Conservation (phyloP, 2,888 invertebrate species). For the Pomacea canaliculata region DNA sequence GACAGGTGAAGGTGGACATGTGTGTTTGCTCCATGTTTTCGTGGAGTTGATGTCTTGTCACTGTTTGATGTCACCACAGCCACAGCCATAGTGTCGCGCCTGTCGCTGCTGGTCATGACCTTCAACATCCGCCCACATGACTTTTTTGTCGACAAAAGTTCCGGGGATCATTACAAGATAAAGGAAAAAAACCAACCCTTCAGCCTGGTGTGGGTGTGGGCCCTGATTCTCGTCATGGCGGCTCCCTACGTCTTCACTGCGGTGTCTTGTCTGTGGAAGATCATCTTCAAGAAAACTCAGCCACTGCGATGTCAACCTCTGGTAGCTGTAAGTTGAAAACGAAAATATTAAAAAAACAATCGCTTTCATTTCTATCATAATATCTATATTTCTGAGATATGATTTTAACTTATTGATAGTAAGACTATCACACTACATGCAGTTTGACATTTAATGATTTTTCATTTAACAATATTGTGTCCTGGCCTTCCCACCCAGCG, state of each 20-base stretch:
- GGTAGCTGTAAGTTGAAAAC: slow-evolving; percentile 40
- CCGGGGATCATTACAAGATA: background rate
- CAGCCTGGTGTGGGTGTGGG: slow-evolving; percentile 34
- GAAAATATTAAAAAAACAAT: too few species aligned
- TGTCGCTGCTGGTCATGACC: slow-evolving; percentile 26
- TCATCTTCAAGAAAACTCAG: slow-evolving; percentile 38
- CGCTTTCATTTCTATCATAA: too few species aligned
- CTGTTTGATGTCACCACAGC: background rate
- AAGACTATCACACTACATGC: too few species aligned
- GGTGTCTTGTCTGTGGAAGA: slow-evolving; percentile 25
- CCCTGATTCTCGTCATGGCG: slow-evolving; percentile 28
- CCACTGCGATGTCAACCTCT: slow-evolving; percentile 36
- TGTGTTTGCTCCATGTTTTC: too few species aligned
- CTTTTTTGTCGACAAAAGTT: background rate
- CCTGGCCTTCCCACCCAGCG: too few species aligned
- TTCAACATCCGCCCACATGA: slow-evolving; percentile 20
- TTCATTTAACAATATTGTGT: too few species aligned
- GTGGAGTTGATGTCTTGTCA: too few species aligned
- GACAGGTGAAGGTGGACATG: too few species aligned
- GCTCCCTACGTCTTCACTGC: slow-evolving; percentile 31
- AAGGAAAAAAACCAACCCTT: background rate
- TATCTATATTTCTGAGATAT: too few species aligned
- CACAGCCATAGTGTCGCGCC: slow-evolving; percentile 21
- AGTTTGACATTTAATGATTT: too few species aligned
- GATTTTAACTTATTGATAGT: too few species aligned